Evolutionary conservation across 2,888 invertebrate species (phyloP), one percentile per base, ranked within the genome.

Genomic region (Dolomedes plantarius): DNA sequence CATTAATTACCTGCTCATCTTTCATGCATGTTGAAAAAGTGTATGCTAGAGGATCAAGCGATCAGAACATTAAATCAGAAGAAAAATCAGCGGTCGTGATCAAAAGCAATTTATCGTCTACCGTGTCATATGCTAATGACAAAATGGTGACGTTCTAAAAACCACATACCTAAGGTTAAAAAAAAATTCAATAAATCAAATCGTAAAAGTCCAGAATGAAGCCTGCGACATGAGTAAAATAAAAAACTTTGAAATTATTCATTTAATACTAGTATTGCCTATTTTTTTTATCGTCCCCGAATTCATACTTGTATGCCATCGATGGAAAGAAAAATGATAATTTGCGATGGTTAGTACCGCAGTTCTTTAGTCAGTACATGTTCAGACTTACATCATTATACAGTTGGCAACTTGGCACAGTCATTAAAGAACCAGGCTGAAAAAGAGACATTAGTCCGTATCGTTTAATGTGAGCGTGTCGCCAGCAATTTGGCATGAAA

Each of bases 371-470:
- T 46, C n/a, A 46, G 46, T 16, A 16, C 46, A 46, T 46, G 46
- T 56, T 56, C 56, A 6, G 23, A 23, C 56, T 36, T 9, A 36
- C 9, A 23, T 56, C 13, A 56, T 56, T 56, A 56, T 56, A 56
- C 56, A 56, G n/a, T 56, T 56, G 23, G 23, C 56, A 23, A 23
- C 1, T 56, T 23, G 3, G 23, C 3, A 23, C 3, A 23, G 56
- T 56, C 56, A 56, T 56, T 56, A 56, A 23, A 23, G 23, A 23
- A 56, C 2, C 2, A 19, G 11, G 23, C 13, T n/a, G 23, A 23
- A 73, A 85, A 50, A 85, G 83, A 77, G 77, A 85, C 83, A 85
- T 85, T 85, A 85, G 73, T 72, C 41, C 50, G 65, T 64, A 50
- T 73, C 73, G 73, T 72, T 64, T 85, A 85, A 85, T 77, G 62